Base-by-base conservation (phyloP, 2,797 vertebrate genomes). In the Tangara arthus region DNA sequence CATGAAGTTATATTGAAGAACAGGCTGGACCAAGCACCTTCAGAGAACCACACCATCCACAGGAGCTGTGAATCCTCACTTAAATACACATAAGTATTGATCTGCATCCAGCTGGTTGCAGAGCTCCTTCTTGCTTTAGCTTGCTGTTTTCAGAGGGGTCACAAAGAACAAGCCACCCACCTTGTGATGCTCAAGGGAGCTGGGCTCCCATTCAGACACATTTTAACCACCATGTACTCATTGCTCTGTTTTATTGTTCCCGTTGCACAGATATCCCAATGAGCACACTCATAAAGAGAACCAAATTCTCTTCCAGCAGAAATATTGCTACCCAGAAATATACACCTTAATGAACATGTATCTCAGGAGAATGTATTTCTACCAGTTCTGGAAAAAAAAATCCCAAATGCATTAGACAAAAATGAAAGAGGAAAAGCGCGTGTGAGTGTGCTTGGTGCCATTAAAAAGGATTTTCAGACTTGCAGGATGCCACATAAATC, bases 331-430 rank as follows among this genome's bases (percentile, higher is more conserved):
- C 42, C 82, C 82, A 66, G 69, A 82, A 86, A 91, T 76, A 89
- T 23, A 71, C 8, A 87, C 60, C 42, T 88, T 91, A 85, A 86
- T 94, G 93, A 92, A 94, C 94, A 76, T 16, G 20, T 66, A 81
- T 56, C 84, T 83, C 84, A 63, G 76, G 59, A 93, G 76, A 79
- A 75, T 0, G 3, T 21, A 82, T 64, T 93, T 89, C 69, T 92
- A 73, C 59, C 37, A 84, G 70, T 52, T 82, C 80, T 66, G 63
- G 59, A 91, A 94, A 76, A 87, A 82, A 76, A 85, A 80, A 86
- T 52, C 82, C 55, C 87, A 76, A 72, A 81, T 18, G 76, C 63
- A 37, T 78, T 81, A 86, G 72, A 77, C 46, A 65, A 34, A 93
- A 91, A 87, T 35, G 72, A 73, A 90, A 92, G 75, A 68, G 75